These are phyloP conservation scores for Phalacrocorax carbo DNA, from an alignment of 2,113 vertebrate species.

Conservation along the genomic window DNA sequence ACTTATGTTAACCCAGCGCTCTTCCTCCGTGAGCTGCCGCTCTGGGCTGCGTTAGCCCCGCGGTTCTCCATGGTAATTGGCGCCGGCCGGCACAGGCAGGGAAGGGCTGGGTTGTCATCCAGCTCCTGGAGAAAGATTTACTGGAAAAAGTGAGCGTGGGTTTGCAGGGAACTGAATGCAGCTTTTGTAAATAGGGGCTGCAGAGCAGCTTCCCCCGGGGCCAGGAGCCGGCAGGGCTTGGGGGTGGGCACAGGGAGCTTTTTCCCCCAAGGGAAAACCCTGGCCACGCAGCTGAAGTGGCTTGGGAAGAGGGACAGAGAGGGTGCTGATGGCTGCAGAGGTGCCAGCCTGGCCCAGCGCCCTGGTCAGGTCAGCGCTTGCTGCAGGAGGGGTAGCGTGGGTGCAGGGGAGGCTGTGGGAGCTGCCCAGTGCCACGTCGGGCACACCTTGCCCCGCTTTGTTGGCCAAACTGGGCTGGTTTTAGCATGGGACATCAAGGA, in stretches of 20 bases:
- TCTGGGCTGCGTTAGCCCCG: not conserved
- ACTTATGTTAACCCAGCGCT: not conserved
- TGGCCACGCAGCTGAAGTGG: accelerated
- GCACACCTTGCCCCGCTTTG: accelerated
- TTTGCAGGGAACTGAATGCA: constrained; percentile 1
- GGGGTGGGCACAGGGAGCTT: accelerated
- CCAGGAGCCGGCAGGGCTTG: not conserved
- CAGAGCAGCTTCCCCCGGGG: not conserved
- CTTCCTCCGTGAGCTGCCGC: not conserved
- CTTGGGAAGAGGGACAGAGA: not conserved
- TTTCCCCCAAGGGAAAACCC: not conserved
- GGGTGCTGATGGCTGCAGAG: not conserved
- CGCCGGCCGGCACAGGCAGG: not conserved
- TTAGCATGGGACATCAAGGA: not conserved
- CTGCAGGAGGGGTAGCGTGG: not conserved
- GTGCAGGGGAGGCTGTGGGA: not conserved
- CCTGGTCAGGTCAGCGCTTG: accelerated
- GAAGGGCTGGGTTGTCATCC: not conserved
- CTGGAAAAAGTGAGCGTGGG: constrained; percentile 63
- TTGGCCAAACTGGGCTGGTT: accelerated
- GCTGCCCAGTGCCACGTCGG: accelerated
- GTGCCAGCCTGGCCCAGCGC: not conserved
- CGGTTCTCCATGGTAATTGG: constrained; percentile 8
- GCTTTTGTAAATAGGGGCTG: not conserved
- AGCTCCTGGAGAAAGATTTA: constrained; percentile 17